Percentiles rank a stretch among this genome's conserved stretches.
Conservation (phyloP, 2,888 invertebrate species). For the Mesochorus sp. region DNA sequence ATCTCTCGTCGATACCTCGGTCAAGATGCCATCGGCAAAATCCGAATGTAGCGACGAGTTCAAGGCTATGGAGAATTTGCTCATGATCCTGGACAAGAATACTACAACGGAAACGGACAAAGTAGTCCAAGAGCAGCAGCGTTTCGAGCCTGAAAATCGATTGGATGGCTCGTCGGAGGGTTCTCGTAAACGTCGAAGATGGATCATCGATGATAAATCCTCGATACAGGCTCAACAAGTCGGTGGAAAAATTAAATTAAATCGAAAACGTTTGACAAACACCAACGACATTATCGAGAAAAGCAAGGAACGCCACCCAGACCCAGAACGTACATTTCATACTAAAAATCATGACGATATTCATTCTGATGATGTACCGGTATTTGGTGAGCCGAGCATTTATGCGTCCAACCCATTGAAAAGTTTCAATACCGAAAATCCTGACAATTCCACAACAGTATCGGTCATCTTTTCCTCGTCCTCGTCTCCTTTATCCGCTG, state of each 20-base stretch:
- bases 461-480: too few species aligned
- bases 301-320: too few species aligned
- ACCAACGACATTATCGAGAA: too few species aligned
- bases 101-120: neutral
- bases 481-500: too few species aligned
- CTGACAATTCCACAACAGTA: too few species aligned
- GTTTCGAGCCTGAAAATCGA: neutral
- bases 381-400: constrained; percentile 9
- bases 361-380: neutral
- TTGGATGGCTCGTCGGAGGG: too few species aligned
- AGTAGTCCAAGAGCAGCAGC: neutral
- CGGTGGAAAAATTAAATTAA: constrained; percentile 8
- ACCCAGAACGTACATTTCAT: neutral
- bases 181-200: neutral
- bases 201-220: neutral
- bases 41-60: constrained; percentile 4
- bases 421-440: too few species aligned
- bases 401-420: too few species aligned
- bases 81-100: neutral
- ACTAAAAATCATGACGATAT: neutral
- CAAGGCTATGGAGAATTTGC: constrained; percentile 5
- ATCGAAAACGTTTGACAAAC: constrained; percentile 29
- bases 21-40: neutral
- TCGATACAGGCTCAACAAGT: neutral
- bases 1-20: neutral